phyloP scores from a whole-genome alignment of 2,888 invertebrate species.

The Nomada ruficornis region DNA sequence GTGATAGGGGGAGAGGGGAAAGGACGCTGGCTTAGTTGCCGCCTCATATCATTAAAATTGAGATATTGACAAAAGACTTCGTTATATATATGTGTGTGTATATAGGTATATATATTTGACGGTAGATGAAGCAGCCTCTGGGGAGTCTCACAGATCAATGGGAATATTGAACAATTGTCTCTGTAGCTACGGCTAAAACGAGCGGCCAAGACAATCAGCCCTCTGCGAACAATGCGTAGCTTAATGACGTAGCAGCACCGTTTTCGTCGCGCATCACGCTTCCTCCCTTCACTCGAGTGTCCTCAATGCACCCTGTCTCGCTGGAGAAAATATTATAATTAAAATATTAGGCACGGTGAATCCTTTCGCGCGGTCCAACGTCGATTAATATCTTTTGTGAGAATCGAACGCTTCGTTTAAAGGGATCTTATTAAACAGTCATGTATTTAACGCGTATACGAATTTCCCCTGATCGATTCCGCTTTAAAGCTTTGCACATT shows the following conservation, averaged over 20 bases:
- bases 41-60: conserved; percentile 84
- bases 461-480: too few species aligned
- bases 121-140: conserved; percentile 67
- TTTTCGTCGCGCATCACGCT: conserved; percentile 74
- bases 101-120: conserved; percentile 57
- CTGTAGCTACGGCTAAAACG: conserved; percentile 82
- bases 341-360: conserved; percentile 49
- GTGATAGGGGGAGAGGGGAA: not conserved
- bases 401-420: not conserved
- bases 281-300: conserved; percentile 39
- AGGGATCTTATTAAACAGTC: too few species aligned
- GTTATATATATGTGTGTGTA: conserved; percentile 41
- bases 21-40: conserved; percentile 59
- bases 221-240: conserved; percentile 83
- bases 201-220: conserved; percentile 84
- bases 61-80: conserved; percentile 82
- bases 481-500: too few species aligned
- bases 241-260: conserved; percentile 83
- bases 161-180: conserved; percentile 85
- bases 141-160: conserved; percentile 83
- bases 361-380: not conserved
- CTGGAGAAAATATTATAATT: conserved; percentile 59
- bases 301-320: conserved; percentile 44
- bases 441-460: too few species aligned
- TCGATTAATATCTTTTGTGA: not conserved